Base-by-base conservation (phyloP, 2,888 invertebrate genomes). In the Chrysolina haemoptera region DNA sequence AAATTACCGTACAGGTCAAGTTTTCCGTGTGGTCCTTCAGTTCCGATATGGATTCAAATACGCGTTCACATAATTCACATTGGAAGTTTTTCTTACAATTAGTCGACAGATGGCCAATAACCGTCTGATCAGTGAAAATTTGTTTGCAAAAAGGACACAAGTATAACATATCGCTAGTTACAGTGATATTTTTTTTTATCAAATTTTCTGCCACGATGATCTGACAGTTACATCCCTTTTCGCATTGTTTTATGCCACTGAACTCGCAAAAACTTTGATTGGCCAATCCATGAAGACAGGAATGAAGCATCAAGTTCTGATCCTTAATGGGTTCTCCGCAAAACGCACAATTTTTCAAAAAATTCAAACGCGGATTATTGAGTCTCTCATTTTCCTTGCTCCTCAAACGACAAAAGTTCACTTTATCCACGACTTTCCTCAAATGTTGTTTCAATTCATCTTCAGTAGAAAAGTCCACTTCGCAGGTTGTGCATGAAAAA, bases 221-320 rank as follows among this genome's bases (percentile, higher is more conserved):
- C 16, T 50, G 48, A 6, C 48, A 50, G 48, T 1, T 50, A 16
- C 6, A 16, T 1, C 6, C 48, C 12, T 11, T 6, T 43, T 1
- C 8, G 43, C 43, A 11, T 12, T 9, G 2, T 6, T 43, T 12
- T 1, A 43, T 1, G 12, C 12, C 16, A 16, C 48, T 11, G 6
- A 50, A 50, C 48, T 50, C n/a, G 16, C 48, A 50, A 16, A n/a
- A 50, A 14, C 16, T 50, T 16, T n/a, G 48, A 27, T 65, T 4
- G 11, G 65, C 22, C 12, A 48, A 46, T 20, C 14, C 12, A 14
- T 65, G 65, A 12, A 65, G 48, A 48, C 65, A 65, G 8, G 46
- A 20, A 27, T 65, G 65, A 20, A 5, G 1, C 14, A 27, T 48
- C n/a, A 22, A 22, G 27, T 46, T 22, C 11, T 46, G 22, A n/a